A percentile compares a stretch with the other conserved stretches of the same genome.
Conservation (phyloP, 2,113 vertebrate genomes). For the Tachycineta bicolor region DNA sequence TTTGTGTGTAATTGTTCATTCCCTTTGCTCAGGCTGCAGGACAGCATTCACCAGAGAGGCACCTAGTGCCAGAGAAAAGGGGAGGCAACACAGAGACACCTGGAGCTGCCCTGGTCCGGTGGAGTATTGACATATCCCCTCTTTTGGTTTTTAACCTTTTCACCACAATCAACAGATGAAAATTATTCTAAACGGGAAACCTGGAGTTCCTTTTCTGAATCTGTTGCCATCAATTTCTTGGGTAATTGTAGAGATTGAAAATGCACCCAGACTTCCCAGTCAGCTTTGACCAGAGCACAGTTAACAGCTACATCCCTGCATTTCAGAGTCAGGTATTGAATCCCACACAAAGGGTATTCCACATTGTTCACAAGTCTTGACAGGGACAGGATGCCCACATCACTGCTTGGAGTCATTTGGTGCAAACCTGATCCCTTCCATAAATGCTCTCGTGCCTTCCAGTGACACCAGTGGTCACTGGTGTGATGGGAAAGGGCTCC, state of each 20-base stretch:
- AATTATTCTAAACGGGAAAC: neutral
- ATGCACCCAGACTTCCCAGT: neutral
- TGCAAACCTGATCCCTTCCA: neutral
- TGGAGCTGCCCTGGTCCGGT: neutral
- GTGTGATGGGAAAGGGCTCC: neutral
- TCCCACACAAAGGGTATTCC: neutral
- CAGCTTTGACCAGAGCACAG: neutral
- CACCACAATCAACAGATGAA: neutral
- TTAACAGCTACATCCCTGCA: no score
- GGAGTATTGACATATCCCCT: fast-evolving
- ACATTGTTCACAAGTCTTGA: neutral
- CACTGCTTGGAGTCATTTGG: neutral
- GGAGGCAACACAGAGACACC: neutral
- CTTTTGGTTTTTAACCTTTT: neutral
- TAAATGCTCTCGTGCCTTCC: fast-evolving
- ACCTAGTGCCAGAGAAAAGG: neutral
- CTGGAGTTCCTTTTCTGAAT: neutral
- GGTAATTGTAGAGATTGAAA: neutral
- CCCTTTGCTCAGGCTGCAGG: neutral
- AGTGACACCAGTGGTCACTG: no score
- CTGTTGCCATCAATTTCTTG: neutral
- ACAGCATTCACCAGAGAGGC: neutral
- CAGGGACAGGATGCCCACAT: neutral
- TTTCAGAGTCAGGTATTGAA: neutral
- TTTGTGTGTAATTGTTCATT: neutral